Conservation (phyloP, 1,140 invertebrate genomes). For the Archivesica marissinica region DNA sequence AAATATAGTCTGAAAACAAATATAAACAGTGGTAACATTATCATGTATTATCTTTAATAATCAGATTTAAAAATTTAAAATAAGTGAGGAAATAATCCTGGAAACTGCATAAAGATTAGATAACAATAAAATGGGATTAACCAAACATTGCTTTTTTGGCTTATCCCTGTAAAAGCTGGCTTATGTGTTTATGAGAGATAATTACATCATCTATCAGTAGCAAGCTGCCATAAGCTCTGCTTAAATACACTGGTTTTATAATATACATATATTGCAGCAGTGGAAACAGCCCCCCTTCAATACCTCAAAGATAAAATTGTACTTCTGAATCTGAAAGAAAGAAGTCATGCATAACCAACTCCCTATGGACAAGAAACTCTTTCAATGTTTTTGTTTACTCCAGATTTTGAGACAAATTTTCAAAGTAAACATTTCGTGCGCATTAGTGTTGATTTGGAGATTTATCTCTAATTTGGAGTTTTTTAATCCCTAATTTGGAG, state of each 20-base stretch:
- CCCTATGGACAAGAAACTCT: constrained; percentile 24
- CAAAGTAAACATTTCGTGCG: constrained; percentile 57
- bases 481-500: too few relatives aligned
- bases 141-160: neutral
- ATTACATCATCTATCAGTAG: neutral
- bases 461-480: constrained; percentile 33
- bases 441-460: constrained; percentile 44
- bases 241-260: constrained; percentile 19
- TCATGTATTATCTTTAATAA: too few relatives aligned
- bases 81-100: neutral
- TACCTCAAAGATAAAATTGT: too few relatives aligned
- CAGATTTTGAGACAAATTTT: constrained; percentile 35
- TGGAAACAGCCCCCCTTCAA: neutral
- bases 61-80: neutral
- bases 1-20: too few relatives aligned
- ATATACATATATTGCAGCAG: neutral
- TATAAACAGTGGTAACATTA: too few relatives aligned
- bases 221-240: neutral
- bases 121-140: neutral
- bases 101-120: neutral
- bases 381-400: neutral
- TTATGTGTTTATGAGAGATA: too few relatives aligned
- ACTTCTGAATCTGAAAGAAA: too few relatives aligned
- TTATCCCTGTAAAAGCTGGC: too few relatives aligned
- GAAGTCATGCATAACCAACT: too few relatives aligned